Percentiles rank a stretch among this genome's conserved stretches.
These are phyloP conservation scores for Monoplex corrugatus DNA, from an alignment of 2,888 invertebrate genomes.

Conservation along the genomic window DNA sequence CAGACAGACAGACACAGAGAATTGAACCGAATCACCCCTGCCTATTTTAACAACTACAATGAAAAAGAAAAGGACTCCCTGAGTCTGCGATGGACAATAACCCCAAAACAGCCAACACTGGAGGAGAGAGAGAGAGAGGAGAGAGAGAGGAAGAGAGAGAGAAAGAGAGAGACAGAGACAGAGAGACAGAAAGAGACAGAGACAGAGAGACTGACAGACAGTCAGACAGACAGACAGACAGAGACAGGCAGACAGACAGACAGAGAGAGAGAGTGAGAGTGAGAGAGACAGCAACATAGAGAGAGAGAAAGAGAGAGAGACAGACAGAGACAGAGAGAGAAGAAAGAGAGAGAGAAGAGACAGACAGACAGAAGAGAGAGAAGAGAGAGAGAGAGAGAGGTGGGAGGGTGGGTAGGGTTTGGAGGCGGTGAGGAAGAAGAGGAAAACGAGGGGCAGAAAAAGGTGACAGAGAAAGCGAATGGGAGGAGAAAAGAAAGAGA, in stretches of 20 bases:
- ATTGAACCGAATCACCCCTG: too few species aligned
- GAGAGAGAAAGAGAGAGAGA: background rate
- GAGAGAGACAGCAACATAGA: background rate
- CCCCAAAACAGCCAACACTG: background rate
- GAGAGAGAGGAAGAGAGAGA: background rate
- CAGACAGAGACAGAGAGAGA: background rate
- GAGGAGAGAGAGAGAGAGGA: background rate
- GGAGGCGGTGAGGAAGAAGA: too few species aligned
- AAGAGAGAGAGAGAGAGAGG: slow-evolving; percentile 24
- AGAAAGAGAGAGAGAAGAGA: slow-evolving; percentile 33
- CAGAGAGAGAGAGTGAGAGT: background rate
- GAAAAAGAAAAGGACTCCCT: too few species aligned
- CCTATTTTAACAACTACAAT: too few species aligned
- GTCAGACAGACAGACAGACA: background rate
- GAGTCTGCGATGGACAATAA: too few species aligned
- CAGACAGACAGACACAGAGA: background rate
- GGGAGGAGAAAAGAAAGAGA: too few species aligned
- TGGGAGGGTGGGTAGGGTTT: too few species aligned
- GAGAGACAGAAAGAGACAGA: background rate
- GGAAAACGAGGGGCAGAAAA: too few species aligned
- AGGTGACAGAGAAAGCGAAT: background rate
- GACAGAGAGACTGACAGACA: background rate
- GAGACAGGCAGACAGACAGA: background rate
- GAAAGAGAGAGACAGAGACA: background rate
- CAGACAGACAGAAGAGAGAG: too few species aligned